Percentiles rank a stretch among this genome's conserved stretches.
Conservation (phyloP, 2,797 vertebrate species). For the Thaleichthys pacificus region DNA sequence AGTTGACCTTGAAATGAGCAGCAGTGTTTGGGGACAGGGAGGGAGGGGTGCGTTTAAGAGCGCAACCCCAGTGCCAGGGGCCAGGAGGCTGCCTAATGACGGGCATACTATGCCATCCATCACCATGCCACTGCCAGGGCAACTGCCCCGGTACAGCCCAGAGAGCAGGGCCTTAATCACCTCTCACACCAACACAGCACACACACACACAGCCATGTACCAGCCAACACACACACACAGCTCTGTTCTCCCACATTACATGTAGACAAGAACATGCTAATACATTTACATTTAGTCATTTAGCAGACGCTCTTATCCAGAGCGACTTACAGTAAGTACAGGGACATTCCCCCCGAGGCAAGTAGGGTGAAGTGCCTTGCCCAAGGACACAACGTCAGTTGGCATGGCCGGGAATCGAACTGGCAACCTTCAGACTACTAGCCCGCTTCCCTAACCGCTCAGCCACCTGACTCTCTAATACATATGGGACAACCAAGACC, state of each 20-base stretch:
- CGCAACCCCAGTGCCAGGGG: conserved; percentile 75
- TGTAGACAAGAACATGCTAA: conserved; percentile 54
- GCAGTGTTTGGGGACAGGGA: conserved; percentile 69
- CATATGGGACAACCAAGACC: background rate
- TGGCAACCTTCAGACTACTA: too few species aligned
- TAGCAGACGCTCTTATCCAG: too few species aligned
- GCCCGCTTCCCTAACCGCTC: too few species aligned
- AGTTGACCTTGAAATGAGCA: conserved; percentile 82
- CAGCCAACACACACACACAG: background rate
- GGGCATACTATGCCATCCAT: conserved; percentile 77
- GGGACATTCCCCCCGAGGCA: too few species aligned
- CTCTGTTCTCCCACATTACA: conserved; percentile 1
- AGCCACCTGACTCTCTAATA: too few species aligned
- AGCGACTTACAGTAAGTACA: too few species aligned
- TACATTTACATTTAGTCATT: too few species aligned
- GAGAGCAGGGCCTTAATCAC: conserved; percentile 66
- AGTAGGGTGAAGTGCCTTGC: too few species aligned
- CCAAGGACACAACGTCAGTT: too few species aligned
- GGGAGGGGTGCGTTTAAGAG: conserved; percentile 70
- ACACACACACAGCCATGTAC: conserved; percentile 6
- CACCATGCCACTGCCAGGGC: conserved; percentile 73
- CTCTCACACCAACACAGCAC: conserved; percentile 33
- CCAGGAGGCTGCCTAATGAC: conserved; percentile 81
- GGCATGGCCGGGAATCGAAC: too few species aligned
- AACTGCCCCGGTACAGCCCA: conserved; percentile 60